These are phyloP conservation scores for Pristiophorus japonicus DNA, from an alignment of 2,113 vertebrate species.

Conservation along the genomic window DNA sequence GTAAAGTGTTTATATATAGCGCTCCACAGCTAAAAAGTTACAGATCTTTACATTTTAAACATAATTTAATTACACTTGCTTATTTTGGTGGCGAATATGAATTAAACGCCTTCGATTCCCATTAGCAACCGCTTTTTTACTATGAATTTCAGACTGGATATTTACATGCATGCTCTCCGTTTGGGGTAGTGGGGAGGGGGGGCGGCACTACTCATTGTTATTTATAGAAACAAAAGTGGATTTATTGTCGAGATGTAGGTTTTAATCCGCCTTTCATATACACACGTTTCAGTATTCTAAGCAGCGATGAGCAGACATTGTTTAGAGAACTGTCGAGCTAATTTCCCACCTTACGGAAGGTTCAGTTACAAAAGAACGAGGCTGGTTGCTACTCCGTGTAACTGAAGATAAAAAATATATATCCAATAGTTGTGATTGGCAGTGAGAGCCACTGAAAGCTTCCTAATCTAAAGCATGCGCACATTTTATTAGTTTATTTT, in stretches of 20 bases:
- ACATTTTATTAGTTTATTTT: constrained; percentile 29
- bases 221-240: not conserved
- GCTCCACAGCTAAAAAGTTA: not conserved
- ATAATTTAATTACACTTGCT: constrained; percentile 30
- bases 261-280: constrained; percentile 5
- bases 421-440: constrained; percentile 27
- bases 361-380: constrained; percentile 21
- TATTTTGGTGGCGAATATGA: constrained; percentile 1
- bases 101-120: constrained; percentile 13
- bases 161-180: constrained; percentile 18
- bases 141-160: not conserved
- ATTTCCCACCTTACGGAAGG: not conserved
- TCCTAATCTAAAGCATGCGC: constrained; percentile 38
- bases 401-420: constrained; percentile 36
- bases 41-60: constrained; percentile 6
- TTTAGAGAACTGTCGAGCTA: constrained; percentile 19
- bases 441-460: constrained; percentile 23
- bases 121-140: not conserved
- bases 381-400: not conserved
- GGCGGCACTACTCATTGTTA: not conserved
- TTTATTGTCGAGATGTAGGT: too few relatives aligned
- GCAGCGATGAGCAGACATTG: constrained; percentile 3
- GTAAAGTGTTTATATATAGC: constrained; percentile 15
- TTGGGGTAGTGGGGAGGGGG: not conserved
- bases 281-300: not conserved